These are phyloP conservation scores for Chelmon rostratus DNA, from an alignment of 2,797 vertebrate genomes.

Conservation along the genomic window DNA sequence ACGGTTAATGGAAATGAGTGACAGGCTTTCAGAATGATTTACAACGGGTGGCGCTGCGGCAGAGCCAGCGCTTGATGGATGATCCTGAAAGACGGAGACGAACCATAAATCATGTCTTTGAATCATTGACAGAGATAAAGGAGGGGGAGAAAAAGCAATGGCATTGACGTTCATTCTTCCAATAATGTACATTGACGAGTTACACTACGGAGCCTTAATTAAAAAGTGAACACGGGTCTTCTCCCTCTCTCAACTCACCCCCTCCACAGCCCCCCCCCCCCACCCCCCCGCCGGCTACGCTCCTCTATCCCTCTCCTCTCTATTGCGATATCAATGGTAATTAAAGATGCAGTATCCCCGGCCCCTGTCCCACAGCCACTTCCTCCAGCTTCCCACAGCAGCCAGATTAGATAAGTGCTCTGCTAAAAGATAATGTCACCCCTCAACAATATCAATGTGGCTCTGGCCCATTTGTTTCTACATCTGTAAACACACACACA, in stretches of 20 bases:
- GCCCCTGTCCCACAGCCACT: conserved; percentile 78
- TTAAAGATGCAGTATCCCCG: conserved; percentile 86
- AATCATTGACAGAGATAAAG: conserved; percentile 99
- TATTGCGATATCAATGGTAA: conserved; percentile 87
- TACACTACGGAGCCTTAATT: conserved; percentile 99
- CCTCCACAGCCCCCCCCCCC: background rate
- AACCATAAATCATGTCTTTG: conserved; percentile 99
- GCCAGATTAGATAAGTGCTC: conserved; percentile 86
- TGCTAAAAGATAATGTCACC: conserved; percentile 84
- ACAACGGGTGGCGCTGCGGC: conserved; percentile 98
- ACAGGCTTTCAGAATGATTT: conserved; percentile 99
- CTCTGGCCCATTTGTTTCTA: conserved; percentile 77
- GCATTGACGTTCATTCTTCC: conserved; percentile 99
- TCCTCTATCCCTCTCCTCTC: conserved; percentile 70
- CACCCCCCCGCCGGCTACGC: conserved; percentile 36
- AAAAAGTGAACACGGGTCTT: conserved; percentile 91
- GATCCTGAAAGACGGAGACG: conserved; percentile 99
- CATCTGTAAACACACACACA: conserved; percentile 70
- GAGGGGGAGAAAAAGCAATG: conserved; percentile 97
- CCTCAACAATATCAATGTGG: conserved; percentile 77
- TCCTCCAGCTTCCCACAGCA: conserved; percentile 80
- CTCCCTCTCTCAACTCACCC: conserved; percentile 62
- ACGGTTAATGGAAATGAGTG: conserved; percentile 99
- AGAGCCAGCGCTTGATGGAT: conserved; percentile 99
- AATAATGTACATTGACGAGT: conserved; percentile 99